Percentiles rank a stretch among this genome's conserved stretches.
These are phyloP conservation scores for Vombatus ursinus DNA, from an alignment of 2,113 vertebrate species.

Conservation along the genomic window DNA sequence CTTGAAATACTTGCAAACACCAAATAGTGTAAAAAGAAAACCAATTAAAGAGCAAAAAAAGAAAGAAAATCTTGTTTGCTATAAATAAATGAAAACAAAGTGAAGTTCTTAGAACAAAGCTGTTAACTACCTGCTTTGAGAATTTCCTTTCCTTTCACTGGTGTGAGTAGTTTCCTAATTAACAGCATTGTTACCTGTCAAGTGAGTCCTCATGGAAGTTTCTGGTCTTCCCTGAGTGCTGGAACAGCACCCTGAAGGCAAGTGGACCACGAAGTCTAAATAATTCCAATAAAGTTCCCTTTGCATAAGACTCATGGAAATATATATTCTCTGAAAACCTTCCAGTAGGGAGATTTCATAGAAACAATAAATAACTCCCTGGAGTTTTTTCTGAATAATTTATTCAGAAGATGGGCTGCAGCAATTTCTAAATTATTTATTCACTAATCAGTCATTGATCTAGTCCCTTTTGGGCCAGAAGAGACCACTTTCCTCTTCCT, in stretches of 20 bases:
- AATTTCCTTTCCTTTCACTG: background rate
- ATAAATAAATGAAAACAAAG: constrained; percentile 31
- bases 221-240: background rate
- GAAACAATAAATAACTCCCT: background rate
- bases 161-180: background rate
- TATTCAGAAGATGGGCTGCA: background rate
- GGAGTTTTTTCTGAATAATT: background rate
- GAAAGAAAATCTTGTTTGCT: constrained; percentile 1
- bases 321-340: background rate
- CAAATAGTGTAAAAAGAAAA: background rate
- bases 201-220: background rate
- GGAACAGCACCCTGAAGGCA: background rate
- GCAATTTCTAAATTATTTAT: background rate
- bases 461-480: constrained; percentile 27
- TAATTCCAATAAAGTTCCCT: background rate
- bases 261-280: background rate
- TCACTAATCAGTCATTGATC: background rate
- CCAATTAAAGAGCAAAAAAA: background rate
- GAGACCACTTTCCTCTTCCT: constrained; percentile 42
- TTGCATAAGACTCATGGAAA: background rate
- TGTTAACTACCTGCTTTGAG: background rate
- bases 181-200: background rate
- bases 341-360: background rate
- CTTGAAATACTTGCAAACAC: background rate
- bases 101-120: constrained; percentile 20